Evolutionary conservation across 2,888 invertebrate genomes (phyloP).

Genomic region (Kuschelorhynchus macadamiae): DNA sequence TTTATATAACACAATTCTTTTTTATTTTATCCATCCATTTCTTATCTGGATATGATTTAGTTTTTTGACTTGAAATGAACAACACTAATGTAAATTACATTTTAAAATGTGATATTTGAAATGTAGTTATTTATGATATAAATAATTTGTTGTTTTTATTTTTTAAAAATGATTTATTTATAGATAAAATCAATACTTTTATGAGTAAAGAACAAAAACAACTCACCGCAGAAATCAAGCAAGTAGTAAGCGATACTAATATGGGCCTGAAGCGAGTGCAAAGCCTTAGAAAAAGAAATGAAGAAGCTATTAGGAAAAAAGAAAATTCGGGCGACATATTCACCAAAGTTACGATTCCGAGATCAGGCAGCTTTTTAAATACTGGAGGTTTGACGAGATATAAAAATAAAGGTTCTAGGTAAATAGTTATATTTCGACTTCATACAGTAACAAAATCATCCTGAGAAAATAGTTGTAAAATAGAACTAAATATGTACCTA

Average conservation of each 20-base stretch:
- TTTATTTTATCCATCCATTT: no score
- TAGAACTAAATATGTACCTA: no score
- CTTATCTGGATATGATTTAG: no score
- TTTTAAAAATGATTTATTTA: no score
- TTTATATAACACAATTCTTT: no score
- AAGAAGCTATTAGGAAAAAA: conserved; percentile 65
- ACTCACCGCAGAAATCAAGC: conserved; percentile 68
- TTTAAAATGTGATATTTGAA: no score
- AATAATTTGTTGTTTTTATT: no score
- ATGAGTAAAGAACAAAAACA: conserved; percentile 71
- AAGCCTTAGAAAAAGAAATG: conserved; percentile 64
- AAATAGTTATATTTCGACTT: conserved; percentile 2
- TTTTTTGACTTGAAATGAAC: no score
- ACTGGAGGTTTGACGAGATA: conserved; percentile 84
- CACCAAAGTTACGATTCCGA: conserved; percentile 88
- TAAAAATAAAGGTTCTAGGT: conserved; percentile 80
- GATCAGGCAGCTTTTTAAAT: conserved; percentile 88
- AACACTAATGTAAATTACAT: no score
- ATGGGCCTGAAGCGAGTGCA: conserved; percentile 69
- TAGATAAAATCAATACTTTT: conserved; percentile 70
- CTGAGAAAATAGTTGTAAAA: no score
- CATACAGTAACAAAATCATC: no score
- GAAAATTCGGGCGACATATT: conserved; percentile 84
- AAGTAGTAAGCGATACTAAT: conserved; percentile 65
- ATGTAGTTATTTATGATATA: no score